Base-by-base conservation (phyloP, 2,797 vertebrate species). In the Hypotaenidia philippensis region DNA sequence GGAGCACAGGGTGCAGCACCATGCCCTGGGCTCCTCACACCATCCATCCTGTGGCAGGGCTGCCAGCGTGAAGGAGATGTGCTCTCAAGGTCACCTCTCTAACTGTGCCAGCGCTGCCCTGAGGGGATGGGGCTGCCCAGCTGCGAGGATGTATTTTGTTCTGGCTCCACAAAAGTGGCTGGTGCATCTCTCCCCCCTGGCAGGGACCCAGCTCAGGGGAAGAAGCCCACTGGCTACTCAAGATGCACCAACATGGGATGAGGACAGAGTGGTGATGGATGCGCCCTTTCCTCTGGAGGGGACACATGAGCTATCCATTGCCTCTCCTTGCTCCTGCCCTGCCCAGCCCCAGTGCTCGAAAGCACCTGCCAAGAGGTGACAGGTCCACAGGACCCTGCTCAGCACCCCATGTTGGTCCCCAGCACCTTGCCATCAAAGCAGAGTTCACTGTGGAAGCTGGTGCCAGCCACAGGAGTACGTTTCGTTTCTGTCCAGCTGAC, bases 401-500 rank as follows among this genome's bases (percentile, higher is more conserved):
- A 53, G 29, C 6, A 25, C 36, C 60, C 11, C 3, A 5, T 19
- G 21, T 22, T 10, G 3, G 27, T n/a, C 18, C 64, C 55, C 36
- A 61, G 45, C 4, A 4, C n/a, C 13, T 83, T 13, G 2, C 64
- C 50, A n/a, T 64, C 44, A 64, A 81, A 91, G 64, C 21, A 2
- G 76, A 86, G n/a, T 80, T 64, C 90, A 55, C 68, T 23, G 10
- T 60, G 75, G 63, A 78, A 68, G n/a, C 27, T 0, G 0, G 36
- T 17, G 21, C 47, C 5, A 11, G 79, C 55, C 26, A 5, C 61
- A 78, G 63, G 76, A 93, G 81, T 25, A 25, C 2, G 20, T 76
- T 94, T 91, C 75, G 91, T 94, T 89, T 87, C 47, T 12, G 22
- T 72, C 72, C 95, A 94, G 81, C n/a, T 41, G 63, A 60, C 31